Base-by-base conservation (phyloP, 1,140 invertebrate species). In the Capitella teleta region DNA sequence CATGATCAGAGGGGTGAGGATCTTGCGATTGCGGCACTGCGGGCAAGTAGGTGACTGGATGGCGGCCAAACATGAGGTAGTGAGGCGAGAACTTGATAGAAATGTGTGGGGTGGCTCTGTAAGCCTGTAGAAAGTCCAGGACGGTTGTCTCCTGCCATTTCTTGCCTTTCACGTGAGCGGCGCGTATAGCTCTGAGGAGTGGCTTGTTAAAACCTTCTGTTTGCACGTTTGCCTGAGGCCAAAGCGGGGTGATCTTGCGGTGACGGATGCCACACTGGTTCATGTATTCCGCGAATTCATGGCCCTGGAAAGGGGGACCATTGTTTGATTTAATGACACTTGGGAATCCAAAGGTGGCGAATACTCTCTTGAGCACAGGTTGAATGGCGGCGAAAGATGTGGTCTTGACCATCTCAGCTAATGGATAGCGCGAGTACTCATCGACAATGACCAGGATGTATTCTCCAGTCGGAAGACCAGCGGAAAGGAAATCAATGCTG, bases 341-440 rank as follows among this genome's bases (percentile, higher is more conserved):
- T 23, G 59, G 53, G 0, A 61, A 45, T 6, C 51, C 49, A 49
- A 54, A 58, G 16, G 34, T 26, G 12, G 54, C 42, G 18, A 60
- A 41, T n/a, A 51, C 19, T 4, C 56, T 45, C 19, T 56, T 49
- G 14, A 58, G 41, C 18, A 43, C 16, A 10, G 53, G 49, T 10
- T 52, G 52, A 0, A 51, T 34, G 2, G 51, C 19, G n/a, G 40
- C 38, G 16, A 45, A 2, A 16, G 58, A 54, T 25, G 51, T 55
- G n/a, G 57, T 52, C 34, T 37, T 47, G 23, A 57, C 42, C 18
- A 45, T 49, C 36, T 52, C 51, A 14, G 57, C 54, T 28, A 60
- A 49, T 10, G 57, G 58, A 28, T 45, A 59, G 16, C 53, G 43
- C 1, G 57, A 60, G 26, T 57, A 60, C 16, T 60, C 54, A 54